Percentiles rank a stretch among this genome's conserved stretches.
These are phyloP conservation scores for Drosophila setifemur DNA, from an alignment of 1,140 invertebrate genomes.

Conservation along the genomic window DNA sequence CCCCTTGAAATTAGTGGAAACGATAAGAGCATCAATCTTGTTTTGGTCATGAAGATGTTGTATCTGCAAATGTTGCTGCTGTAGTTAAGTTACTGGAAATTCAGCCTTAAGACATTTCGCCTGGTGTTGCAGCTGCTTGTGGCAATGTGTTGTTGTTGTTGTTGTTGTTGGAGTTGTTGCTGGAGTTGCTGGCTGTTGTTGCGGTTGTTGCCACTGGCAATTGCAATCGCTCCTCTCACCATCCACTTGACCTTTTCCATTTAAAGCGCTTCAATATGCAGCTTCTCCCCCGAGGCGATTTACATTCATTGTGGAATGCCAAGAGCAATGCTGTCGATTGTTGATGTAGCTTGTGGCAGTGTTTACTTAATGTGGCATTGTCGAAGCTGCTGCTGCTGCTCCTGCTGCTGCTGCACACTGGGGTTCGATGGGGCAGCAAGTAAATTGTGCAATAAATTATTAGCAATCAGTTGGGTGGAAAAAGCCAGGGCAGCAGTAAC, in stretches of 20 bases:
- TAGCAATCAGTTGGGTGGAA: slow-evolving; percentile 26
- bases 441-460: slow-evolving; percentile 51
- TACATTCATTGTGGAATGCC: slow-evolving; percentile 19
- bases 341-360: slow-evolving; percentile 16
- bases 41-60: too few relatives aligned
- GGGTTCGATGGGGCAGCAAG: slow-evolving; percentile 20
- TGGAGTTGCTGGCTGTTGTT: background rate
- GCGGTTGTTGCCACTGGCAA: slow-evolving; percentile 15
- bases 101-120: too few relatives aligned
- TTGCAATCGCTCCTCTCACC: background rate
- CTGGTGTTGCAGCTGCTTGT: background rate
- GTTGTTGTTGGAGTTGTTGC: slow-evolving; percentile 8
- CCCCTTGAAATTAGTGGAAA: too few relatives aligned
- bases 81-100: too few relatives aligned
- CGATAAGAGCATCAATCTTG: too few relatives aligned
- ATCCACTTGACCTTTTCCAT: slow-evolving; percentile 20
- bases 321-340: slow-evolving; percentile 12
- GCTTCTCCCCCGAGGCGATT: background rate
- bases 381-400: background rate
- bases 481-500: background rate
- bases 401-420: background rate
- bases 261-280: slow-evolving; percentile 20
- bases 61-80: too few relatives aligned
- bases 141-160: background rate
- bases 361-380: slow-evolving; percentile 25